Evolutionary conservation across 2,113 vertebrate genomes (phyloP), one percentile per base, ranked within the genome.

Genomic region (Struthio camelus): DNA sequence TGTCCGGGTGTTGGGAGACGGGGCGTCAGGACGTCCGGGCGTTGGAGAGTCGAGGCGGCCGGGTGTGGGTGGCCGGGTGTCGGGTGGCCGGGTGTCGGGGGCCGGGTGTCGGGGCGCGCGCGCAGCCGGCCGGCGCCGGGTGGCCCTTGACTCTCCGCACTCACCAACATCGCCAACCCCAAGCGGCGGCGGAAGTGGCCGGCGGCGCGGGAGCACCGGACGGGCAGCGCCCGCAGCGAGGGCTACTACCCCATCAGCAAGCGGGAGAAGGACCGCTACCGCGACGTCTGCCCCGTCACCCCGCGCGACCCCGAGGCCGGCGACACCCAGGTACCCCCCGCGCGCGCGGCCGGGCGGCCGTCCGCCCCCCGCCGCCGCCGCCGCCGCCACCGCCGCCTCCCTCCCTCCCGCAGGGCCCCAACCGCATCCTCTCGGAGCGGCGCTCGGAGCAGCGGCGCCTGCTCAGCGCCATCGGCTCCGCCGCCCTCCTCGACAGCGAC

Each of bases 221-320:
- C 99, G 0, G 99, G 99, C 44, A 99, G 98, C 4, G 99, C 99
- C 48, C 98, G 99, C 67, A 99, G 99, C 2, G 99, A 99, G 91
- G 99, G 99, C 25, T 99, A 99, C 85, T 99, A 99, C 79, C 98
- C 98, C 95, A 99, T 99, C 98, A 99, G 99, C 97, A 98, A 98
- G 94, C 99, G 99, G 80, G 99, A 99, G 93, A 99, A 99, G 94
- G 99, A 99, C 53, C 98, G 99, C 24, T 99, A 99, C 94, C 98
- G 99, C 64, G 98, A 99, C 20, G 98, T 99, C 93, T 98, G 99
- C 93, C 98, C 99, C 0, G 99, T 98, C 75, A 98, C 98, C 1
- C 97, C 98, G 19, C 98, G 97, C 64, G 98, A 99, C 93, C 97
- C 97, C 54, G 99, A 99, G 67, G 93, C 53, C 9, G 97, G 97